These are phyloP conservation scores for Euspilapteryx auroguttella DNA, from an alignment of 2,888 invertebrate genomes.

Conservation along the genomic window DNA sequence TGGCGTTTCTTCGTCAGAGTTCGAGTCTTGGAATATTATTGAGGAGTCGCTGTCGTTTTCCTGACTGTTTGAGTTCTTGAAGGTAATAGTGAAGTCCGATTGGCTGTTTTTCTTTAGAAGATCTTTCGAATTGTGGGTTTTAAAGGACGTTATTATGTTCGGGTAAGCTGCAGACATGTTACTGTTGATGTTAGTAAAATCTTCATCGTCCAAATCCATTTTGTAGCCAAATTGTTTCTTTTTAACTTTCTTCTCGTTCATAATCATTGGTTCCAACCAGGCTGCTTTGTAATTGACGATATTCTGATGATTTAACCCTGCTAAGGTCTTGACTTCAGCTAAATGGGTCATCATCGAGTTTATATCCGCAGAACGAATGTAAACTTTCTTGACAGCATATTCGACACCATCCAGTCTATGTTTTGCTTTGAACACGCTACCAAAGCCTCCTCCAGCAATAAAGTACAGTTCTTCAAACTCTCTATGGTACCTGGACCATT, in stretches of 20 bases:
- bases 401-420: constrained; percentile 75
- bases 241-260: constrained; percentile 33
- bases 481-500: constrained; percentile 67
- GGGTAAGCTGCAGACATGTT: constrained; percentile 32
- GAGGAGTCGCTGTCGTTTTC: constrained; percentile 21
- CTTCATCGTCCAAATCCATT: constrained; percentile 39
- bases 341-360: constrained; percentile 67
- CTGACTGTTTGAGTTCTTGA: constrained; percentile 32
- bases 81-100: constrained; percentile 44
- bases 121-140: constrained; percentile 49
- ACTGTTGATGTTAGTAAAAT: constrained; percentile 19
- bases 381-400: constrained; percentile 81
- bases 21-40: constrained; percentile 26
- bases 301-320: constrained; percentile 76
- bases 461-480: constrained; percentile 72
- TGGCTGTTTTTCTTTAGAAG: constrained; percentile 27
- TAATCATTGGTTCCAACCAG: constrained; percentile 73
- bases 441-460: constrained; percentile 77
- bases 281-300: constrained; percentile 83
- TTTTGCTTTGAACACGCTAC: constrained; percentile 72
- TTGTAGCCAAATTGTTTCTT: constrained; percentile 22
- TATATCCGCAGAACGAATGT: constrained; percentile 65
- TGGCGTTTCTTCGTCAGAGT: constrained; percentile 6
- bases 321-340: constrained; percentile 79
- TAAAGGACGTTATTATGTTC: constrained; percentile 42